Evolutionary conservation across 1,140 invertebrate genomes (phyloP).

Genomic region (Leguminivora glycinivorella): DNA sequence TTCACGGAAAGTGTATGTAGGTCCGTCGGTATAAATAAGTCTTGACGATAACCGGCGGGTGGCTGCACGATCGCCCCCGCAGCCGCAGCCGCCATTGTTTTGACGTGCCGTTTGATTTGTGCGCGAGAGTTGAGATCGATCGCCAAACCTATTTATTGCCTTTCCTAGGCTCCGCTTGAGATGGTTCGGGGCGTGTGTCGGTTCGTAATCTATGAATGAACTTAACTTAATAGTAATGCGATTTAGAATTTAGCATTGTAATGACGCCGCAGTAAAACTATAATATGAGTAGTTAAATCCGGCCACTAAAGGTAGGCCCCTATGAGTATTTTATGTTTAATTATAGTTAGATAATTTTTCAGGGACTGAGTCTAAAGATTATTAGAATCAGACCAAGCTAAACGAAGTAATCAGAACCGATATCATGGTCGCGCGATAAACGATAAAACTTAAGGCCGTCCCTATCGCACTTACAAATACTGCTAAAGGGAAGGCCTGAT

Average conservation of each 20-base stretch:
- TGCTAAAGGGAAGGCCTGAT: no score
- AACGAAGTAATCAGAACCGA: no score
- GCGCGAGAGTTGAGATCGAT: slow-evolving; percentile 61
- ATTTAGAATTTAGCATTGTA: slow-evolving; percentile 7
- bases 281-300: no score
- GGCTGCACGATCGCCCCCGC: slow-evolving; percentile 64
- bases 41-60: slow-evolving; percentile 57
- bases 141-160: slow-evolving; percentile 62
- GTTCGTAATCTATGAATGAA: slow-evolving; percentile 6
- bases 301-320: no score
- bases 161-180: slow-evolving; percentile 46
- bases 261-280: background rate
- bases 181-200: slow-evolving; percentile 10
- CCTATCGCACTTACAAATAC: no score
- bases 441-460: no score
- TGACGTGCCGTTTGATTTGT: slow-evolving; percentile 68
- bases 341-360: no score
- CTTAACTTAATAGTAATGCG: slow-evolving; percentile 11
- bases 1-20: slow-evolving; percentile 38
- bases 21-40: slow-evolving; percentile 37
- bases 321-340: no score
- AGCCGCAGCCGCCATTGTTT: slow-evolving; percentile 61
- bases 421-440: no score
- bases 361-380: no score
- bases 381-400: no score